Conservation (phyloP, 2,797 vertebrate genomes). For the Pseudochirops cupreus region DNA sequence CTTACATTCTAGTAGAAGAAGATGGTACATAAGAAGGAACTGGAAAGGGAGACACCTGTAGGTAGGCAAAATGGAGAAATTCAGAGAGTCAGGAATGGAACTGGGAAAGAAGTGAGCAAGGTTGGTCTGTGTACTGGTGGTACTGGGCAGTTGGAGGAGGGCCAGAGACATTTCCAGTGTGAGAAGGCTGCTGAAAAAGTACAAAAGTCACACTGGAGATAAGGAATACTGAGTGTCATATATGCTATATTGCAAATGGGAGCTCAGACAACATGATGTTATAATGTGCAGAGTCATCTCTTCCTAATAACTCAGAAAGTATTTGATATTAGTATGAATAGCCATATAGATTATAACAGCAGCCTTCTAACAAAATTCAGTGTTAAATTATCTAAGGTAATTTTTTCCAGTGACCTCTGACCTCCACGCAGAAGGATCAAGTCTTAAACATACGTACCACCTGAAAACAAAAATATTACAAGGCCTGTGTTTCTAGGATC, state of each 20-base stretch:
- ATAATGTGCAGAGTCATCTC: background rate
- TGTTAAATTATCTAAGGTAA: background rate
- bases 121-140: background rate
- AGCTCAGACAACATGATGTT: background rate
- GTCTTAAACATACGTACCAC: background rate
- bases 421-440: background rate
- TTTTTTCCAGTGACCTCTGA: background rate
- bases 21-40: background rate
- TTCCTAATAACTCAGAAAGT: background rate
- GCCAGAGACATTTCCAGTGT: background rate
- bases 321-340: slow-evolving; percentile 55
- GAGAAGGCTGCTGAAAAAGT: background rate
- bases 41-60: background rate
- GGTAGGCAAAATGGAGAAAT: background rate
- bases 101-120: background rate
- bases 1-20: background rate
- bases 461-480: background rate
- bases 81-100: background rate
- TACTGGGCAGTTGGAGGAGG: background rate
- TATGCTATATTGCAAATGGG: background rate
- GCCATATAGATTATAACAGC: slow-evolving; percentile 20
- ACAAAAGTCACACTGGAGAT: background rate
- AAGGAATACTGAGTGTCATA: background rate
- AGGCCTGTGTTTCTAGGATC: no score
- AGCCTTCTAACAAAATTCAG: slow-evolving; percentile 48